Evolutionary conservation across 2,797 vertebrate genomes (phyloP).

Genomic region (Eleutherodactylus coqui): DNA sequence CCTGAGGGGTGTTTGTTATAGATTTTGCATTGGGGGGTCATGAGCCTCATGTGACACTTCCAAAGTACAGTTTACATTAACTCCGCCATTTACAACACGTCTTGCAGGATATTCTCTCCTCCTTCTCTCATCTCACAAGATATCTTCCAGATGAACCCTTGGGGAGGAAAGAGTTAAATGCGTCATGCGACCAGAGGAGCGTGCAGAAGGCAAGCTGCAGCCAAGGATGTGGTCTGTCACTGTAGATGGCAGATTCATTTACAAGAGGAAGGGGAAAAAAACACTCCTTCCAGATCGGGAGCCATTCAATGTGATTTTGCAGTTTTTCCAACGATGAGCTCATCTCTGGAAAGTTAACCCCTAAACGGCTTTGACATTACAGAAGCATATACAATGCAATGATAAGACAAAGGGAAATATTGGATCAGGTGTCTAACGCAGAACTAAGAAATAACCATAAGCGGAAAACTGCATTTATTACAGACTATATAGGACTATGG

Average conservation of each 20-base stretch:
- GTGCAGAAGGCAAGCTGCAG: background rate
- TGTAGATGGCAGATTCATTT: background rate
- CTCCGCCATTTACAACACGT: too few relatives aligned
- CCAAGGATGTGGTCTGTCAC: constrained; percentile 6
- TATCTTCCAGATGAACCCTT: background rate
- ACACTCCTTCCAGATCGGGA: background rate
- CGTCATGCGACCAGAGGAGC: background rate
- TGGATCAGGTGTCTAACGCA: background rate
- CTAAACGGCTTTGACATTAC: background rate
- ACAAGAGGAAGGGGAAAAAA: background rate
- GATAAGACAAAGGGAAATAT: constrained; percentile 15
- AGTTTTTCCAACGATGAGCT: constrained; percentile 51
- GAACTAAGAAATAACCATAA: too few relatives aligned
- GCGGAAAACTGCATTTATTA: too few relatives aligned
- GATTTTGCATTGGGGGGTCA: too few relatives aligned
- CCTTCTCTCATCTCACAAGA: background rate
- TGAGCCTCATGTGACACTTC: too few relatives aligned
- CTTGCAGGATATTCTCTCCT: background rate
- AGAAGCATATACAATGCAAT: background rate
- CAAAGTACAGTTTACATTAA: too few relatives aligned
- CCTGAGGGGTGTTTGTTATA: too few relatives aligned
- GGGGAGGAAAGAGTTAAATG: background rate
- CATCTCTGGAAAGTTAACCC: constrained; percentile 48
- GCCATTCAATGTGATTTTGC: constrained; percentile 51
- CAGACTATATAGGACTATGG: too few relatives aligned